Percentiles rank a stretch among this genome's conserved stretches.
phyloP scores from a whole-genome alignment of 2,888 invertebrate species.

The Ormia ochracea region DNA sequence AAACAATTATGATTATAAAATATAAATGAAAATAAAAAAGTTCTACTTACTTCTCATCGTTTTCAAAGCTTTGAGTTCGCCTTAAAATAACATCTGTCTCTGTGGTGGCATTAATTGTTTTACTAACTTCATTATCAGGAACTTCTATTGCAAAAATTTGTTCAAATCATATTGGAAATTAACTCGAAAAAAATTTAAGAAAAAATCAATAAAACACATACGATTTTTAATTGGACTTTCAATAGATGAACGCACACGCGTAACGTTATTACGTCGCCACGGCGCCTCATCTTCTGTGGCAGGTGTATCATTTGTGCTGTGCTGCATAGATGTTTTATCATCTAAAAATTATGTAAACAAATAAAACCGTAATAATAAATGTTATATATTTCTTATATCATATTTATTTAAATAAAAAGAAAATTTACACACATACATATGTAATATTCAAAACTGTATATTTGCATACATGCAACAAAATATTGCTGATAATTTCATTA shows the following conservation, averaged over 20 bases:
- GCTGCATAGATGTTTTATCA: conserved; percentile 67
- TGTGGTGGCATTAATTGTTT: conserved; percentile 67
- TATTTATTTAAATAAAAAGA: neutral
- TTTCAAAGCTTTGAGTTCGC: conserved; percentile 91
- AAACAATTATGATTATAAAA: neutral
- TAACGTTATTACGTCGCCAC: conserved; percentile 82
- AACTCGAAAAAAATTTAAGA: neutral
- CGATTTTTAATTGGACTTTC: conserved; percentile 79
- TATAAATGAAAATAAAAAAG: neutral
- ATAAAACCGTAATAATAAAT: conserved; percentile 1
- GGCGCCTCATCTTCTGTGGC: conserved; percentile 79
- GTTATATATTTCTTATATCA: too few relatives aligned
- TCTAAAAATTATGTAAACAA: conserved; percentile 64
- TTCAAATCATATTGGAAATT: neutral
- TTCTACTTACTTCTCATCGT: conserved; percentile 89
- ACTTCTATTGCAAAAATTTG: conserved; percentile 76
- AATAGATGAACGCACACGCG: conserved; percentile 78
- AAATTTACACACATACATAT: too few relatives aligned
- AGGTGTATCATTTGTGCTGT: conserved; percentile 61
- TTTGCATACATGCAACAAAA: too few relatives aligned
- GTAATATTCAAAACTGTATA: too few relatives aligned
- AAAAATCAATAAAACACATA: conserved; percentile 66
- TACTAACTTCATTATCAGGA: conserved; percentile 78
- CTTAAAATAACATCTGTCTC: conserved; percentile 84
- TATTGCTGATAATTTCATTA: too few relatives aligned